Percentiles rank a stretch among this genome's conserved stretches.
These are phyloP conservation scores for Megaleporinus macrocephalus DNA, from an alignment of 2,113 vertebrate genomes.

Conservation along the genomic window DNA sequence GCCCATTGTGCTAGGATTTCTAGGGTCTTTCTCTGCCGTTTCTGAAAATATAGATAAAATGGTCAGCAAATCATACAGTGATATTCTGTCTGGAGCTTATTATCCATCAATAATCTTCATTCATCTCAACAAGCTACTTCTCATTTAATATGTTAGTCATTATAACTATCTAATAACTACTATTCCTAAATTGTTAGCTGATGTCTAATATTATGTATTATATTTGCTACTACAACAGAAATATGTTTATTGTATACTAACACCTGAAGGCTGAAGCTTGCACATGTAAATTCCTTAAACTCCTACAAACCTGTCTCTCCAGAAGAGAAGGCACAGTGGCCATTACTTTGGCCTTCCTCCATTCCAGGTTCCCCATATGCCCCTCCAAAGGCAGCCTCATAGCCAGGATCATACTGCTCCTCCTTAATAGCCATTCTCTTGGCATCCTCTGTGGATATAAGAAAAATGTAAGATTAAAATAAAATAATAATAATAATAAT, in stretches of 20 bases:
- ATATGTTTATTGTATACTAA: not conserved
- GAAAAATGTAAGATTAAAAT: too few species aligned
- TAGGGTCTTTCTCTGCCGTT: constrained; percentile 63
- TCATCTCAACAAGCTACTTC: too few species aligned
- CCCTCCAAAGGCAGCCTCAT: constrained; percentile 91
- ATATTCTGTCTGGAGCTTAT: not conserved
- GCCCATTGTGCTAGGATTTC: constrained; percentile 55
- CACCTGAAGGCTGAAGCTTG: not conserved
- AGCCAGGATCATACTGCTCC: constrained; percentile 95
- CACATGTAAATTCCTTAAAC: not conserved
- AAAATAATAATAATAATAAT: too few species aligned
- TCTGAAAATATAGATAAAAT: constrained; percentile 54
- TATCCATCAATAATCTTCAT: too few species aligned
- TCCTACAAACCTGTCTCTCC: constrained; percentile 76
- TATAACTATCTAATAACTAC: too few species aligned
- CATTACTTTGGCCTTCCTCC: constrained; percentile 69
- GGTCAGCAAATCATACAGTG: not conserved
- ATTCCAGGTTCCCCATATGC: constrained; percentile 74
- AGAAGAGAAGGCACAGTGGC: constrained; percentile 79
- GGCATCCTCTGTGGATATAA: constrained; percentile 83
- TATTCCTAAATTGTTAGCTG: too few species aligned
- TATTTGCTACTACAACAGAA: too few species aligned
- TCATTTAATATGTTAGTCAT: too few species aligned
- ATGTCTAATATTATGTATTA: too few species aligned
- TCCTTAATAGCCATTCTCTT: constrained; percentile 97